Evolutionary conservation across 2,113 vertebrate genomes (phyloP).

Genomic region (Dromaius novaehollandiae): DNA sequence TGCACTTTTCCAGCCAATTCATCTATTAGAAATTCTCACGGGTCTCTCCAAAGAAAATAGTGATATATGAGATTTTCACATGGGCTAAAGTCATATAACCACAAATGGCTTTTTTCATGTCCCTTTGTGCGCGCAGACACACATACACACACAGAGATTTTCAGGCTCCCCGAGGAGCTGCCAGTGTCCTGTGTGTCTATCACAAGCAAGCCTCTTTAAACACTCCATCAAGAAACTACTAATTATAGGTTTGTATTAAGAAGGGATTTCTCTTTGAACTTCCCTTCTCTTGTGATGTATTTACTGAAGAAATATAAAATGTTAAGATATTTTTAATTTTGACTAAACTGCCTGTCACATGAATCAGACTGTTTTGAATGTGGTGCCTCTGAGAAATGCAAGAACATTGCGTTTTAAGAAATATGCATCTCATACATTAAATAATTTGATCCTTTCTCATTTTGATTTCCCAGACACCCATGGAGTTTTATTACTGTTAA

Average conservation of each 20-base stretch:
- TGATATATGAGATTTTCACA: not conserved
- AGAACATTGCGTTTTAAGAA: not conserved
- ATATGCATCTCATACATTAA: not conserved
- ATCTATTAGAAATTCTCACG: not conserved
- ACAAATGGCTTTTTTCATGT: not conserved
- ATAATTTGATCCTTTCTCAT: not conserved
- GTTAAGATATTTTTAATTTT: not conserved
- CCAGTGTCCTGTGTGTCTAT: not conserved
- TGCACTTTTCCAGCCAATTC: not conserved
- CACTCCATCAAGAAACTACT: not conserved
- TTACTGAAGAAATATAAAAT: not conserved
- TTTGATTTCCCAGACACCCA: slow-evolving; percentile 82
- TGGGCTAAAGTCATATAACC: not conserved
- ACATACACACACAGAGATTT: not conserved
- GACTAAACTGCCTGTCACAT: not conserved
- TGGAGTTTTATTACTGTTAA: slow-evolving; percentile 95
- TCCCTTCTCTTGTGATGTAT: not conserved
- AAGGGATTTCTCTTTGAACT: not conserved
- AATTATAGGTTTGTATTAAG: not conserved
- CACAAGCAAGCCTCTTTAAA: not conserved
- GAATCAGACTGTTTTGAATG: not conserved
- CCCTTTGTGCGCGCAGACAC: not conserved
- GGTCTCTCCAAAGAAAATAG: not conserved
- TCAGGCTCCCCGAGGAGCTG: not conserved
- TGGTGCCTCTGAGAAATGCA: not conserved